Evolutionary conservation across 2,113 vertebrate species (phyloP).

Genomic region (Pelodiscus sinensis): DNA sequence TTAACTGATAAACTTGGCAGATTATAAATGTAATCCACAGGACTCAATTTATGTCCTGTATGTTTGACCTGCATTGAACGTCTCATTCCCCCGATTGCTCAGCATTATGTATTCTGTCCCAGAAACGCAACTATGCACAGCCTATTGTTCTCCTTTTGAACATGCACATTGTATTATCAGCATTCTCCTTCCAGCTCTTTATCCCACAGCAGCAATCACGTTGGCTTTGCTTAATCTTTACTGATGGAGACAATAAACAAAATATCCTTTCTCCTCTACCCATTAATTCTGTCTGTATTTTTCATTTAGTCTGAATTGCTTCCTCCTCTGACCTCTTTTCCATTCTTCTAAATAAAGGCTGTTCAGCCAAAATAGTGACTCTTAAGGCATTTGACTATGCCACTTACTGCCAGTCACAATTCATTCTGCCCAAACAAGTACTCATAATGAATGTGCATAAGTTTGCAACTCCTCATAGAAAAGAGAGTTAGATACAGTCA

Average conservation of each 20-base stretch:
- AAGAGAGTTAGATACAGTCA: not conserved
- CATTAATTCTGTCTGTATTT: constrained; percentile 30
- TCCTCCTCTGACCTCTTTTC: not conserved
- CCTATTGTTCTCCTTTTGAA: not conserved
- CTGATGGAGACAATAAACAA: constrained; percentile 13
- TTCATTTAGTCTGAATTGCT: constrained; percentile 29
- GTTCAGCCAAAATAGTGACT: not conserved
- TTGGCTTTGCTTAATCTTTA: constrained; percentile 39
- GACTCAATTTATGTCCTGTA: not conserved
- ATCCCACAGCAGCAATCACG: not conserved
- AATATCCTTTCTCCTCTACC: constrained; percentile 37
- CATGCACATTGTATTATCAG: constrained; percentile 1
- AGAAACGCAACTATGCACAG: not conserved
- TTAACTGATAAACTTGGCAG: not conserved
- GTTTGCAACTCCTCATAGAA: not conserved
- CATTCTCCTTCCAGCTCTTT: constrained; percentile 16
- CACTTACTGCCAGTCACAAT: not conserved
- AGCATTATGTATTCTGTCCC: not conserved
- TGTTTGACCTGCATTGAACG: not conserved
- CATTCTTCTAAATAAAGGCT: not conserved
- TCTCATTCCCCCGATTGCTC: not conserved
- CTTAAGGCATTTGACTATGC: not conserved
- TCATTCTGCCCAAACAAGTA: not conserved
- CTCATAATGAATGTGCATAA: not conserved
- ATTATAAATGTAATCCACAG: not conserved